Conservation (phyloP, 1,140 invertebrate species). For the Hypothenemus hampei region DNA sequence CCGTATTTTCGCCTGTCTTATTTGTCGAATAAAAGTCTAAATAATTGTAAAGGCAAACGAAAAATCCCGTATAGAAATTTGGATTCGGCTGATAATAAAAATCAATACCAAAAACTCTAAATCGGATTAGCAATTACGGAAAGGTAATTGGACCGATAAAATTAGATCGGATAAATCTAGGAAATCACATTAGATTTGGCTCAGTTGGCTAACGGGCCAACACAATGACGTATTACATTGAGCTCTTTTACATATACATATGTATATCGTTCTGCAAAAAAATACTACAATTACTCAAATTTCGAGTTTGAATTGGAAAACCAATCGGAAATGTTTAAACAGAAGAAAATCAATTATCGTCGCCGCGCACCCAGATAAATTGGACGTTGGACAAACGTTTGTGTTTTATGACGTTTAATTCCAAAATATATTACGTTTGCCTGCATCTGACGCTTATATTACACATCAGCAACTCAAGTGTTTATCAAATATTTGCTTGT, state of each 20-base stretch:
- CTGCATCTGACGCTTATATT: not conserved
- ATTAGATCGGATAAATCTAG: slow-evolving; percentile 25
- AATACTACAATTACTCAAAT: too few species aligned
- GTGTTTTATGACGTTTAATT: slow-evolving; percentile 4
- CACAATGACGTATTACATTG: slow-evolving; percentile 6
- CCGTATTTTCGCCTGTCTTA: too few species aligned
- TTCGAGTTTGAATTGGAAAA: not conserved
- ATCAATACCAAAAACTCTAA: slow-evolving; percentile 22
- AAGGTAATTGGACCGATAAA: slow-evolving; percentile 27
- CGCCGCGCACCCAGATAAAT: not conserved
- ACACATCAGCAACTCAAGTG: not conserved
- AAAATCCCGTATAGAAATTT: slow-evolving; percentile 9
- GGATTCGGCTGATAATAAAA: slow-evolving; percentile 9
- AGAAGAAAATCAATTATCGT: slow-evolving; percentile 2
- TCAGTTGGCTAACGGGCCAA: slow-evolving; percentile 14
- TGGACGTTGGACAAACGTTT: not conserved
- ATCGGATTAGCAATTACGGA: slow-evolving; percentile 23
- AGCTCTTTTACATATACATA: too few species aligned
- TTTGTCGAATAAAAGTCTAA: too few species aligned
- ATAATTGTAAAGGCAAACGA: not conserved
- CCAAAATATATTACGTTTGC: not conserved
- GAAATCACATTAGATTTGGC: slow-evolving; percentile 22
- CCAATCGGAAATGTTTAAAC: not conserved
- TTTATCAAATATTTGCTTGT: not conserved
- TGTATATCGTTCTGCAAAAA: too few species aligned